Conservation (phyloP, 2,797 vertebrate genomes). For the Malacoctenus gilli region DNA sequence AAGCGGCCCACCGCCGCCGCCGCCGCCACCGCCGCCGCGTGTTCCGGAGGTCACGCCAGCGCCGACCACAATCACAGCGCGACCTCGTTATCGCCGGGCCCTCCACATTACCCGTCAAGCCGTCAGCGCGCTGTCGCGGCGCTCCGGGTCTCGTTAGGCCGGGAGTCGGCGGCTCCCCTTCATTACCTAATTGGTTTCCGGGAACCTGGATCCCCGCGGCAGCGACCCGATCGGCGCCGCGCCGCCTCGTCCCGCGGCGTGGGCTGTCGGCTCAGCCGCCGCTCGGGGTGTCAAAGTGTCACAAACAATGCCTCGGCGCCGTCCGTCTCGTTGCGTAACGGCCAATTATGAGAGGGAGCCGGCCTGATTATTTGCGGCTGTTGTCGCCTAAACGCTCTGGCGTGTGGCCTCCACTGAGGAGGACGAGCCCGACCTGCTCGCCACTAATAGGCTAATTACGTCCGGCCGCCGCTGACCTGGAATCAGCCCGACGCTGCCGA, state of each 20-base stretch:
- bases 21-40: no score
- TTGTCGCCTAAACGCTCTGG: conserved; percentile 60
- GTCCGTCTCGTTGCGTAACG: conserved; percentile 64
- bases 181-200: conserved; percentile 63
- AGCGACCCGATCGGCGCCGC: conserved; percentile 44
- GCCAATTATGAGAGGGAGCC: conserved; percentile 71
- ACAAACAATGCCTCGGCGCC: conserved; percentile 64
- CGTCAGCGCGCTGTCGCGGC: conserved; percentile 49
- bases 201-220: conserved; percentile 51
- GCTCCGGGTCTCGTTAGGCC: conserved; percentile 57
- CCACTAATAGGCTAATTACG: conserved; percentile 75
- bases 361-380: conserved; percentile 57
- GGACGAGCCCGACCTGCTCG: conserved; percentile 29
- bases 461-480: no score
- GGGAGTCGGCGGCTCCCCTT: conserved; percentile 36
- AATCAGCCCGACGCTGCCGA: no score
- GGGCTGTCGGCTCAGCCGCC: conserved; percentile 42
- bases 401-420: conserved; percentile 48
- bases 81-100: conserved; percentile 59
- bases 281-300: conserved; percentile 59
- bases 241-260: conserved; percentile 42
- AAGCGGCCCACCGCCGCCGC: no score
- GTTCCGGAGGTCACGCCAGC: conserved; percentile 53
- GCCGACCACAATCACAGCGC: conserved; percentile 36
- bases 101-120: conserved; percentile 43